Evolutionary conservation across 2,797 vertebrate genomes (phyloP), one percentile per base, ranked within the genome.

Genomic region (Muraenolepis orangiensis): DNA sequence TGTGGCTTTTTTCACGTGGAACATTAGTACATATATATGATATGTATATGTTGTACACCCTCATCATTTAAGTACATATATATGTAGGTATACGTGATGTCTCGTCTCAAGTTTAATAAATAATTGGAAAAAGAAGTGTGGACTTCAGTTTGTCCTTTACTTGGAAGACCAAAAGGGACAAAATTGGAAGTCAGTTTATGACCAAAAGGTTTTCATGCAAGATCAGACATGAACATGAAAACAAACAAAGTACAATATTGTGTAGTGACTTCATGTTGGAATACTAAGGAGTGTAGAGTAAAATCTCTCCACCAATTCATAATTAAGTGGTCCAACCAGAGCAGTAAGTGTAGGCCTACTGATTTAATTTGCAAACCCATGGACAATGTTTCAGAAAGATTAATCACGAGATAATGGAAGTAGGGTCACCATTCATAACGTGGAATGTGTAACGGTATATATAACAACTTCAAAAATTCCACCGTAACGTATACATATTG

Each of bases 381-480:
- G 38, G 38, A 40, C 14, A 40, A 40, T 40, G 38, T 40, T 10
- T 40, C 38, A 14, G 38, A 40, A 40, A 40, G 13, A 40, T 3
- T 40, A 34, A 34, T 13, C 4, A 40, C 14, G 38, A 40, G 32
- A 40, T 40, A 12, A 40, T 40, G 4, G 38, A 40, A 40, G 38
- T 40, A 34, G 32, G 32, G 32, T 34, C 3, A 34, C 32, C 32
- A 40, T 40, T 40, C 13, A 2, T 4, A 12, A 42, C 4, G 16
- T 42, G 40, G 13, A 42, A 16, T 13, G 12, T 40, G 40, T 42
- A 42, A 42, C 13, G 16, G 20, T 6, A 7, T 61, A 7, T 61
- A 16, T 18, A 8, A 76, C 78, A 80, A 79, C 36, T 23, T 23
- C n/a, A 16, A 61, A 42, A 42, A 42, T 42, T 6, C 36, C 36